These are phyloP conservation scores for Chymomyza amoena DNA, from an alignment of 2,888 invertebrate genomes.

Conservation along the genomic window DNA sequence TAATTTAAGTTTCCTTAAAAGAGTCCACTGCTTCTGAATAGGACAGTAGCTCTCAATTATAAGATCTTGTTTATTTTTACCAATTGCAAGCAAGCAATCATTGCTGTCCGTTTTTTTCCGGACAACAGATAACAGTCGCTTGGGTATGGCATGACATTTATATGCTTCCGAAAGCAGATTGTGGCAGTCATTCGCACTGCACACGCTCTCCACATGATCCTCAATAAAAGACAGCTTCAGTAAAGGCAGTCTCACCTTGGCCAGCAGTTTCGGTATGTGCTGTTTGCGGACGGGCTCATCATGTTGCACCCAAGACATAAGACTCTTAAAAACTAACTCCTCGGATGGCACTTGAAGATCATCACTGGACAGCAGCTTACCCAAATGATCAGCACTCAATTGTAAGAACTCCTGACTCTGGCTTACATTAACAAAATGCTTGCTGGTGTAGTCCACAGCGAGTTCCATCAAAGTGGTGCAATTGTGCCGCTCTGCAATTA, in stretches of 20 bases:
- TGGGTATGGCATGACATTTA: constrained; percentile 87
- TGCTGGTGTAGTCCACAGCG: constrained; percentile 91
- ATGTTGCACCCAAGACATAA: constrained; percentile 93
- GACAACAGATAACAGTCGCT: too few relatives aligned
- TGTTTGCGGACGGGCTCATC: constrained; percentile 85
- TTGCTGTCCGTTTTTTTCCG: too few relatives aligned
- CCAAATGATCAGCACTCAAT: constrained; percentile 87
- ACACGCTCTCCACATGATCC: constrained; percentile 84
- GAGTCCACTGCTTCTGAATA: neutral
- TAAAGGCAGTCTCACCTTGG: constrained; percentile 83
- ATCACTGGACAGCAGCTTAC: constrained; percentile 89
- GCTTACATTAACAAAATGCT: constrained; percentile 86
- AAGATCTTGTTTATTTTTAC: neutral
- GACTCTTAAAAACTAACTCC: constrained; percentile 92
- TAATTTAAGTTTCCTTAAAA: neutral
- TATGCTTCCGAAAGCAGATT: constrained; percentile 85
- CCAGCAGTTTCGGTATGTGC: constrained; percentile 83
- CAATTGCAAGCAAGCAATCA: too few relatives aligned
- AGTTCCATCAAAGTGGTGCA: constrained; percentile 89
- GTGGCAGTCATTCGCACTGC: constrained; percentile 87
- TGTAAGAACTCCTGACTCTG: constrained; percentile 79
- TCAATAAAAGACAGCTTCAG: constrained; percentile 84
- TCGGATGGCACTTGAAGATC: constrained; percentile 95
- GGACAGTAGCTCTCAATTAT: neutral
- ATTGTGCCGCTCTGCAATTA: constrained; percentile 95